These are phyloP conservation scores for Lota lota DNA, from an alignment of 2,113 vertebrate genomes.

Conservation along the genomic window DNA sequence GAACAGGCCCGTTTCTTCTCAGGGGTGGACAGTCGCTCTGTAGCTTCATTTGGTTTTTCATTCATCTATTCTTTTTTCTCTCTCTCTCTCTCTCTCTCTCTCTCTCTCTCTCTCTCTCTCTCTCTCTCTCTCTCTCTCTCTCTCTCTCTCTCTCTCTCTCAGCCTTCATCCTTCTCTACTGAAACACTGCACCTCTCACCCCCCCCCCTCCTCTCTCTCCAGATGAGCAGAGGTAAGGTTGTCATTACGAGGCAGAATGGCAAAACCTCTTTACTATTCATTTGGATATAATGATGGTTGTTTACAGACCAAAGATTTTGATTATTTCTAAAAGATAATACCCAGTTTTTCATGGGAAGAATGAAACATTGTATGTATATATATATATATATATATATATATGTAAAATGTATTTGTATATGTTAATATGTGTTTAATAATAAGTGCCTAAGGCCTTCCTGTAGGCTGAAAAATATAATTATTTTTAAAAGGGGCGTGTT, in stretches of 20 bases:
- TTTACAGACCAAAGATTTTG: constrained; percentile 93
- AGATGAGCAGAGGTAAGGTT: constrained; percentile 30
- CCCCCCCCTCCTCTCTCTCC: too few species aligned
- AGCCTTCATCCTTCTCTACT: too few species aligned
- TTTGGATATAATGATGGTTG: constrained; percentile 59
- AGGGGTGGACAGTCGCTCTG: too few species aligned
- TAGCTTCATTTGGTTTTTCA: too few species aligned
- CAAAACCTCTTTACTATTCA: constrained; percentile 35
- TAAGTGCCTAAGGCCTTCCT: constrained; percentile 93
- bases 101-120: too few species aligned
- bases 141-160: too few species aligned
- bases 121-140: too few species aligned
- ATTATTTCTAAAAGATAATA: constrained; percentile 63
- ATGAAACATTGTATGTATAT: constrained; percentile 14
- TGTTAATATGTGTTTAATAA: constrained; percentile 83
- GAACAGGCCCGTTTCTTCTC: too few species aligned
- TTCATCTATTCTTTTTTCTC: too few species aligned
- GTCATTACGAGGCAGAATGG: too few species aligned
- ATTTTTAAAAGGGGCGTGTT: constrained; percentile 54
- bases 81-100: too few species aligned
- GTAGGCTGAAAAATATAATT: constrained; percentile 43
- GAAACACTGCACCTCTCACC: too few species aligned
- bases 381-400: constrained; percentile 7
- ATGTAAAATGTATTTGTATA: constrained; percentile 85
- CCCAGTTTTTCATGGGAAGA: constrained; percentile 71